A percentile compares a stretch with the other conserved stretches of the same genome.
These are phyloP conservation scores for Myrmecophaga tridactyla DNA, from an alignment of 2,113 vertebrate species.

Conservation along the genomic window DNA sequence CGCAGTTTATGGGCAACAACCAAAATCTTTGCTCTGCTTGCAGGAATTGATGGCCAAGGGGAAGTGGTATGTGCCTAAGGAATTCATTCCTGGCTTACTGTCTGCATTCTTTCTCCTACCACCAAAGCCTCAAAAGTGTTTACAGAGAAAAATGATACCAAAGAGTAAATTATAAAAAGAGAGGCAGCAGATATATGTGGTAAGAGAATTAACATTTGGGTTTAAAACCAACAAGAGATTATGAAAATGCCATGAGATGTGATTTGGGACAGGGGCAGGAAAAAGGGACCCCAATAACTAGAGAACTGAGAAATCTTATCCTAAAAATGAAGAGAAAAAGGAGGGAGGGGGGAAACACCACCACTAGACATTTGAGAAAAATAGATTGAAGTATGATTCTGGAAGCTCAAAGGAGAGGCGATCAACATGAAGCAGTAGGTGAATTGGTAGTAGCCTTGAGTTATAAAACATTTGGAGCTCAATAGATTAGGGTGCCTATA, in stretches of 20 bases:
- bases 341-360: neutral
- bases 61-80: constrained; percentile 54
- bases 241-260: constrained; percentile 61
- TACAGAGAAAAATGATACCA: constrained; percentile 70
- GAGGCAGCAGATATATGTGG: constrained; percentile 54
- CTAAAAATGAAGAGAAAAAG: constrained; percentile 23
- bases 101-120: constrained; percentile 65
- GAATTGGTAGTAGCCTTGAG: neutral
- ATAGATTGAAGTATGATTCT: neutral
- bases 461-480: neutral
- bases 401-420: neutral
- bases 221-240: constrained; percentile 67
- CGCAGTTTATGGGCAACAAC: constrained; percentile 48
- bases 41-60: constrained; percentile 47
- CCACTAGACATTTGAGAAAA: constrained; percentile 1
- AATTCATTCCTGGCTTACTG: constrained; percentile 64
- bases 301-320: constrained; percentile 41
- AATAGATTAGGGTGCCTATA: neutral
- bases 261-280: neutral
- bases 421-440: neutral
- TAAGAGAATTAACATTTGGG: constrained; percentile 61
- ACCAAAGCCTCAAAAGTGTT: constrained; percentile 69
- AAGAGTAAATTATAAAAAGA: constrained; percentile 68
- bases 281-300: neutral
- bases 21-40: constrained; percentile 24